Evolutionary conservation across 2,797 vertebrate genomes (phyloP), one percentile per base, ranked within the genome.

Genomic region (Manis crassicaudata): DNA sequence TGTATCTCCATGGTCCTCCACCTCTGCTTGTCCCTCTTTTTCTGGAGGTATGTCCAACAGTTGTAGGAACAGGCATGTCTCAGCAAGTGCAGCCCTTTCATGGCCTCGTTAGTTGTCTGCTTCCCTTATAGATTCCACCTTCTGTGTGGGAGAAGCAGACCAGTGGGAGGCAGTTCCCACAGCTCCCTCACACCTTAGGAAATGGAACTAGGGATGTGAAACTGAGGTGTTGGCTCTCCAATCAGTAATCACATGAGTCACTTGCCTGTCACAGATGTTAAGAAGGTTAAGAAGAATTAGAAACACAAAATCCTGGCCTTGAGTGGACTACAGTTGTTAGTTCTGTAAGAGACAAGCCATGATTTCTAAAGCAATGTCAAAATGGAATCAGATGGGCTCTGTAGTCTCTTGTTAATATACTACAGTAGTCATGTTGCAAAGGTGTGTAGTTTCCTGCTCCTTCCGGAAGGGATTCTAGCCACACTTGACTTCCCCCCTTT

Each of bases 141-240:
- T 65, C 68, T 70, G 62, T 46, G 50, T 83, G 70, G 50, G 80
- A 84, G 84, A 75, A 76, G 29, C 40, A 68, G 84, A 17, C 43
- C 63, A 54, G 52, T 52, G 88, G 81, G 87, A 90, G 70, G 92
- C 52, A 90, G 35, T 40, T 90, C 79, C 13, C 46, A 52, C 85
- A 92, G 95, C 82, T 97, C 97, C 76, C 92, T 97, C 32, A 88
- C 35, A 63, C 56, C 89, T 88, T 95, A 83, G 79, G 95, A 97
- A 97, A 75, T 54, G 80, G 79, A 76, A 68, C 0, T 46, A 32
- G 88, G 96, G 77, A 81, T 85, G 94, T 80, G 81, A 92, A 85
- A 83, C 75, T 52, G 84, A 96, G 85, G 84, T 94, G 76, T 90
- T 85, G 43, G 40, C 83, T 96, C 85, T 62, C 87, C 63, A 90